These are phyloP conservation scores for Diaphora mendica DNA, from an alignment of 2,888 invertebrate genomes.

Conservation along the genomic window DNA sequence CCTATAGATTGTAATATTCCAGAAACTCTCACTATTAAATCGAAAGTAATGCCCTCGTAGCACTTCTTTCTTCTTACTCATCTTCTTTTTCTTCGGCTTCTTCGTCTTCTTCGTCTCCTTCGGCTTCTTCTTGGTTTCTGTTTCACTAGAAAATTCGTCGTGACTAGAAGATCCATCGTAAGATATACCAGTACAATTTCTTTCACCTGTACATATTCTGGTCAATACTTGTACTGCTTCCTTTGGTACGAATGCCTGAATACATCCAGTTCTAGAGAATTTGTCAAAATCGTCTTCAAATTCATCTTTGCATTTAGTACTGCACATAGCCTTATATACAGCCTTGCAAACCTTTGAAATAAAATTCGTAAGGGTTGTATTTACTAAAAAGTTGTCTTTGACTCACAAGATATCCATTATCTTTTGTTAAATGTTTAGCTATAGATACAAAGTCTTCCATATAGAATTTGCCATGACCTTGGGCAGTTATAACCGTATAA, in stretches of 20 bases:
- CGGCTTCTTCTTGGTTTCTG: background rate
- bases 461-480: background rate
- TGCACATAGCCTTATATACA: constrained; percentile 48
- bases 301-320: constrained; percentile 46
- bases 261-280: constrained; percentile 52
- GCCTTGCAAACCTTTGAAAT: constrained; percentile 57
- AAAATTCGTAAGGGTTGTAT: constrained; percentile 1
- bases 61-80: background rate
- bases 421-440: background rate
- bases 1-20: background rate
- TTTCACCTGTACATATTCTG: background rate
- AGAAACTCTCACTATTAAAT: constrained; percentile 15
- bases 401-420: background rate
- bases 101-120: background rate
- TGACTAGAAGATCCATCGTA: background rate
- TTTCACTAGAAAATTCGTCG: too few species aligned
- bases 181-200: background rate
- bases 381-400: background rate
- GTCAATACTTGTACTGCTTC: background rate
- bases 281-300: constrained; percentile 48
- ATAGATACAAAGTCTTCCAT: background rate
- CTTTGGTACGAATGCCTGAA: constrained; percentile 41
- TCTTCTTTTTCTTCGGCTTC: background rate
- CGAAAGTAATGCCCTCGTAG: background rate
- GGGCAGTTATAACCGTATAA: too few species aligned